A percentile compares a stretch with the other conserved stretches of the same genome.
phyloP scores from a whole-genome alignment of 2,113 vertebrate species.

The Gallinago media region DNA sequence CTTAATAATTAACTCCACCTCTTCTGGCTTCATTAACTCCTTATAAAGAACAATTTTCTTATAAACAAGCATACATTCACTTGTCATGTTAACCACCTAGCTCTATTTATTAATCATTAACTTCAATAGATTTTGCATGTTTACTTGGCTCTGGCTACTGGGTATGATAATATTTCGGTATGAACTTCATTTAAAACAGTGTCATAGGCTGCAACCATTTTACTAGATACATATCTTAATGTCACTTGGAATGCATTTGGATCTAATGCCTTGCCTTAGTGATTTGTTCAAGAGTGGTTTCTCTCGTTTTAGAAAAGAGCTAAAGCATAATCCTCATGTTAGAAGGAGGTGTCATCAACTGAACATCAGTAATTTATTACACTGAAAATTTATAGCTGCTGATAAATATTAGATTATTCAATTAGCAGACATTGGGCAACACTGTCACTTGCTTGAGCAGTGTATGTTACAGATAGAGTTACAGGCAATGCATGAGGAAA shows the following conservation, averaged over 20 bases:
- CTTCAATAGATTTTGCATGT: neutral
- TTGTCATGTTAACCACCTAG: neutral
- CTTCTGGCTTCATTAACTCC: neutral
- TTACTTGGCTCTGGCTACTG: neutral
- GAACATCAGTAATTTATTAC: neutral
- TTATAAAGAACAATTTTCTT: neutral
- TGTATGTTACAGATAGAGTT: neutral
- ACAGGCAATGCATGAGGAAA: neutral
- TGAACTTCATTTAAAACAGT: neutral
- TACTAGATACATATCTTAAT: neutral
- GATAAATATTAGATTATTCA: neutral
- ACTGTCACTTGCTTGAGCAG: neutral
- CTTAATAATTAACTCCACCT: neutral
- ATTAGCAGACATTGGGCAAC: neutral
- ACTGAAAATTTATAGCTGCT: neutral
- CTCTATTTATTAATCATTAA: slow-evolving; percentile 8
- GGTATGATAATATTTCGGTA: neutral
- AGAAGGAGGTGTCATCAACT: neutral
- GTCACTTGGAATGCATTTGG: neutral
- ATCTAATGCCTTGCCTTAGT: neutral
- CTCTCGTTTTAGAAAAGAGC: neutral
- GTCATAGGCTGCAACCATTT: neutral
- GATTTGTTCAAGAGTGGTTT: neutral
- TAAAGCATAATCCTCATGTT: neutral
- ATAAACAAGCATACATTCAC: neutral